Conservation (phyloP, 2,888 invertebrate species). For the Yponomeuta plumbellus region DNA sequence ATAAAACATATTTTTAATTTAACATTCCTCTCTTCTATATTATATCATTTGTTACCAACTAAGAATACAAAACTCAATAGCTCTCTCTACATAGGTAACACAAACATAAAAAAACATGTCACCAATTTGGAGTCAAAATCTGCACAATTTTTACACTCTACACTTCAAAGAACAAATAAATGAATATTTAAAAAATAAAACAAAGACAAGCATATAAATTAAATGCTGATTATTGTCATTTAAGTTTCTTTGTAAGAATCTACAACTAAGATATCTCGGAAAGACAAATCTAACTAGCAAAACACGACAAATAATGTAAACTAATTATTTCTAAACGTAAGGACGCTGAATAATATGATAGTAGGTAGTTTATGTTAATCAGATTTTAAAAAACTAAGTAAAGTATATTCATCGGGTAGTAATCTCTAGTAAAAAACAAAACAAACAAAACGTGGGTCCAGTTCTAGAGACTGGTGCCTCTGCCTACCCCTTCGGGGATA, state of each 20-base stretch:
- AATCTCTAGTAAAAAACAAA: too few relatives aligned
- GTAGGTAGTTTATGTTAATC: too few relatives aligned
- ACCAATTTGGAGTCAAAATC: background rate
- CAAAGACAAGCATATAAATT: background rate
- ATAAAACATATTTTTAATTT: conserved; percentile 22
- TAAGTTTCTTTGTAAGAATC: background rate
- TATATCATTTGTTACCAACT: background rate
- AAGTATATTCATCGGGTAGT: too few relatives aligned
- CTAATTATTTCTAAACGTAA: too few relatives aligned
- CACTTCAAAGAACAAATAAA: background rate
- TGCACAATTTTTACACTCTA: background rate
- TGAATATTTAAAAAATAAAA: background rate
- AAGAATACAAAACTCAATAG: background rate
- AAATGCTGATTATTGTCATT: conserved; percentile 4
- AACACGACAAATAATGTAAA: too few relatives aligned
- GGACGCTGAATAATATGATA: too few relatives aligned
- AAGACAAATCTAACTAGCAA: too few relatives aligned
- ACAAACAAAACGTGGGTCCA: too few relatives aligned
- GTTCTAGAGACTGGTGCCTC: too few relatives aligned
- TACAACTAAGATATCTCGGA: background rate
- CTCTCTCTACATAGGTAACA: background rate
- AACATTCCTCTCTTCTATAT: background rate
- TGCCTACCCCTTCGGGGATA: too few relatives aligned
- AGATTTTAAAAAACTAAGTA: too few relatives aligned
- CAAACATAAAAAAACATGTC: background rate